These are phyloP conservation scores for Drosophila mulleri DNA, from an alignment of 2,888 invertebrate genomes.

Conservation along the genomic window DNA sequence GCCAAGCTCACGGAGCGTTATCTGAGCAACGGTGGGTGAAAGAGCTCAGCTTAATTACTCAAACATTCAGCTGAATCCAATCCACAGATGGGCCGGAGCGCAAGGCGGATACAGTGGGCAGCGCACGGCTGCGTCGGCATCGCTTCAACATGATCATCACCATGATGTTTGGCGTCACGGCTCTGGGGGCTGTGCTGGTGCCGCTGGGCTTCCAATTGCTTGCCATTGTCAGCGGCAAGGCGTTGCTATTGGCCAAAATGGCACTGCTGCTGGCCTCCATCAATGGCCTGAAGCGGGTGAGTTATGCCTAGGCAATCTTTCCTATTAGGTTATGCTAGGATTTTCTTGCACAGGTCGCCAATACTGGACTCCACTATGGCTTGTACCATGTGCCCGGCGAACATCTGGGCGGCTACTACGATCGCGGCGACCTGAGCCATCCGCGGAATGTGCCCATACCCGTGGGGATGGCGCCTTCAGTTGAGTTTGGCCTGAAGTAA, in stretches of 20 bases:
- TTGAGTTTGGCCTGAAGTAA: slow-evolving; percentile 63
- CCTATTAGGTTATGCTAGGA: slow-evolving; percentile 15
- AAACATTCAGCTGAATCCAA: background rate
- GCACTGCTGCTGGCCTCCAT: slow-evolving; percentile 92
- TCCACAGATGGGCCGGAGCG: slow-evolving; percentile 17
- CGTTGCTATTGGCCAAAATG: slow-evolving; percentile 92
- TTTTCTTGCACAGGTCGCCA: slow-evolving; percentile 87
- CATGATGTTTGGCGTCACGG: slow-evolving; percentile 92
- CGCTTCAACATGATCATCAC: slow-evolving; percentile 90
- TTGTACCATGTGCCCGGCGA: slow-evolving; percentile 88
- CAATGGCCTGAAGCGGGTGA: slow-evolving; percentile 91
- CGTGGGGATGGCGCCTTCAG: slow-evolving; percentile 55
- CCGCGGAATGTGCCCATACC: slow-evolving; percentile 80
- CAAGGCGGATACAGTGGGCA: slow-evolving; percentile 57
- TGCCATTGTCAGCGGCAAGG: slow-evolving; percentile 93
- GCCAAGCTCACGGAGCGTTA: slow-evolving; percentile 81
- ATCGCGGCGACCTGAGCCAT: slow-evolving; percentile 82
- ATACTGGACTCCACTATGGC: slow-evolving; percentile 91
- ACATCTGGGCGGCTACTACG: slow-evolving; percentile 81
- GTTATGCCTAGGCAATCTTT: background rate
- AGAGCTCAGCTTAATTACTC: too few relatives aligned
- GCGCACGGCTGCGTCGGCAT: slow-evolving; percentile 86
- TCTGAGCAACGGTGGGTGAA: slow-evolving; percentile 43
- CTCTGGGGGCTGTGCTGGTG: slow-evolving; percentile 90
- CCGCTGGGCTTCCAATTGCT: slow-evolving; percentile 94